Evolutionary conservation across 2,113 vertebrate genomes (phyloP).

Genomic region (Bungarus multicinctus): DNA sequence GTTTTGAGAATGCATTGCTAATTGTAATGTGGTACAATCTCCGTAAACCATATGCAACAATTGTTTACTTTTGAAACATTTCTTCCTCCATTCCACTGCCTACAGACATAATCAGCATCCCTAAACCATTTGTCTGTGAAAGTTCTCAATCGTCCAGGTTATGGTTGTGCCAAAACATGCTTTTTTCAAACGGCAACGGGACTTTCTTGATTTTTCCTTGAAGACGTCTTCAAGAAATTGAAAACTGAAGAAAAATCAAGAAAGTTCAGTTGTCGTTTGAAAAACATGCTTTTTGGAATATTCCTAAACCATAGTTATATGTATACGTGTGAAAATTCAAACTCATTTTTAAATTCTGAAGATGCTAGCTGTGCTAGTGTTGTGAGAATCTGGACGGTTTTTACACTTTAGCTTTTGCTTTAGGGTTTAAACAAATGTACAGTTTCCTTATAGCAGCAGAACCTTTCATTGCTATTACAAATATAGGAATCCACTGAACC

Average conservation of each 20-base stretch:
- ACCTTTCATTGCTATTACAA: background rate
- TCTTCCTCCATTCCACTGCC: background rate
- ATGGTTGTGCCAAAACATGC: background rate
- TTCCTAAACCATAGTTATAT: background rate
- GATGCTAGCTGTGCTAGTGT: no score
- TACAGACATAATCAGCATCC: background rate
- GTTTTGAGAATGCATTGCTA: background rate
- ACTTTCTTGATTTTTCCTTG: background rate
- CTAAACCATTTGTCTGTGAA: background rate
- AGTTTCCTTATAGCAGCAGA: background rate
- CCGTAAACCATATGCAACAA: no score
- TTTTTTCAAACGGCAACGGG: background rate
- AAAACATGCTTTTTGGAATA: background rate
- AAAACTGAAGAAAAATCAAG: background rate
- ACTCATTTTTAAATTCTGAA: background rate
- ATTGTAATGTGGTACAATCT: background rate
- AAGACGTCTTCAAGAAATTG: background rate
- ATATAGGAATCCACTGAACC: background rate
- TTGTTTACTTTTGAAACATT: background rate
- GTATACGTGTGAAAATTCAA: background rate
- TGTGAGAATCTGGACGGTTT: background rate
- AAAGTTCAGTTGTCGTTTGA: background rate
- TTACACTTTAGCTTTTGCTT: background rate
- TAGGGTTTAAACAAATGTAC: background rate
- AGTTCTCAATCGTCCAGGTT: background rate